Evolutionary conservation across 2,888 invertebrate species (phyloP).

Genomic region (Adineta ricciae): DNA sequence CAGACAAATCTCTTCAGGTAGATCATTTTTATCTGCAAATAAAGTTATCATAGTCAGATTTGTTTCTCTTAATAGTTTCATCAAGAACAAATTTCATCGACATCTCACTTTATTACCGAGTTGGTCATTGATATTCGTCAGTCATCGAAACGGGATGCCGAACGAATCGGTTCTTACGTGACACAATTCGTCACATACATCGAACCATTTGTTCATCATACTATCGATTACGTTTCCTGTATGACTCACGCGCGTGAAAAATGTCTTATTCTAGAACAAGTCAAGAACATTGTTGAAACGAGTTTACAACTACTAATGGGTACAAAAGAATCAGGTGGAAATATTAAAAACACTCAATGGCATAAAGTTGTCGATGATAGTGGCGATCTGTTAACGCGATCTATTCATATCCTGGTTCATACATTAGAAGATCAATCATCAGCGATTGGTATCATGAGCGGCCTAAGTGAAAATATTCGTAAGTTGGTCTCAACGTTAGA

Average conservation of each 20-base stretch:
- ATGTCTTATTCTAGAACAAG: constrained; percentile 73
- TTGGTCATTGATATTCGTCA: constrained; percentile 71
- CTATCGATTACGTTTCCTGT: constrained; percentile 67
- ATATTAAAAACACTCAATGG: constrained; percentile 68
- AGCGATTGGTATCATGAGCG: constrained; percentile 76
- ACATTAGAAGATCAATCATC: constrained; percentile 64
- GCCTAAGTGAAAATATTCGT: constrained; percentile 77
- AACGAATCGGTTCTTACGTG: constrained; percentile 71
- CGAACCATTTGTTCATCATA: constrained; percentile 71
- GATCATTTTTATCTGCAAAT: too few species aligned
- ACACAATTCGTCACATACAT: constrained; percentile 54
- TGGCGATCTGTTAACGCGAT: constrained; percentile 65
- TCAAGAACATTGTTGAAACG: constrained; percentile 87
- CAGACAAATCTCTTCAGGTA: constrained; percentile 2
- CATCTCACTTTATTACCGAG: constrained; percentile 53
- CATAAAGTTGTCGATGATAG: constrained; percentile 76
- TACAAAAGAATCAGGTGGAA: constrained; percentile 79
- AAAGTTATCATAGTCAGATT: background rate
- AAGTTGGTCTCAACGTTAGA: constrained; percentile 62
- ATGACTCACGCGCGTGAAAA: constrained; percentile 78
- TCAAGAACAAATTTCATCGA: constrained; percentile 5
- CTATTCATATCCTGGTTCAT: constrained; percentile 65
- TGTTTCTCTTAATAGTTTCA: background rate
- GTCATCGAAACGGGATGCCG: constrained; percentile 80
- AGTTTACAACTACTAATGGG: constrained; percentile 71